Percentiles rank a stretch among this genome's conserved stretches.
These are phyloP conservation scores for Schizopygopsis pylzovi DNA, from an alignment of 2,797 vertebrate species.

Conservation along the genomic window DNA sequence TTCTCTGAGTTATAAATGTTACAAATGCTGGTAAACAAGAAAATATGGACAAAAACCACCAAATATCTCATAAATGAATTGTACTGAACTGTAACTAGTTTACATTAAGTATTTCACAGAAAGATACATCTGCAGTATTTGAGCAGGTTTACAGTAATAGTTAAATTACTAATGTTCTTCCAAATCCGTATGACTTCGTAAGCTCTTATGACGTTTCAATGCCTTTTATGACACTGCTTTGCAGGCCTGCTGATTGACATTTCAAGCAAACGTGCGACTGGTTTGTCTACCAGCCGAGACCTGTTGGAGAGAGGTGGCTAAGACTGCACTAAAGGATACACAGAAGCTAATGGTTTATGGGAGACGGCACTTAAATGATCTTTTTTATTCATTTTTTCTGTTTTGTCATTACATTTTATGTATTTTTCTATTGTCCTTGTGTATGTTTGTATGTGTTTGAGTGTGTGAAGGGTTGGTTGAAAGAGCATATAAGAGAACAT, in stretches of 20 bases:
- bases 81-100: background rate
- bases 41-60: background rate
- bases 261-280: background rate
- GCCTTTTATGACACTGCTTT: constrained; percentile 33
- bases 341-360: constrained; percentile 23
- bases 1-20: background rate
- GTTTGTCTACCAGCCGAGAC: constrained; percentile 26
- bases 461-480: constrained; percentile 36
- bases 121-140: background rate
- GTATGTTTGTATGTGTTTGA: constrained; percentile 18
- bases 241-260: constrained; percentile 23
- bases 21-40: constrained; percentile 13
- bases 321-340: constrained; percentile 48
- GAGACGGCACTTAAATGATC: constrained; percentile 58
- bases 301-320: background rate
- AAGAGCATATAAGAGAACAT: constrained; percentile 64
- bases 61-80: too few species aligned
- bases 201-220: constrained; percentile 7
- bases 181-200: background rate
- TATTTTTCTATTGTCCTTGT: constrained; percentile 55
- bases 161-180: background rate
- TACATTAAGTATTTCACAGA: background rate
- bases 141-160: background rate
- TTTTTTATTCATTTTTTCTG: constrained; percentile 44
- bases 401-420: constrained; percentile 51